Evolutionary conservation across 2,888 invertebrate genomes (phyloP).

Genomic region (Phrixothrix hirtus): DNA sequence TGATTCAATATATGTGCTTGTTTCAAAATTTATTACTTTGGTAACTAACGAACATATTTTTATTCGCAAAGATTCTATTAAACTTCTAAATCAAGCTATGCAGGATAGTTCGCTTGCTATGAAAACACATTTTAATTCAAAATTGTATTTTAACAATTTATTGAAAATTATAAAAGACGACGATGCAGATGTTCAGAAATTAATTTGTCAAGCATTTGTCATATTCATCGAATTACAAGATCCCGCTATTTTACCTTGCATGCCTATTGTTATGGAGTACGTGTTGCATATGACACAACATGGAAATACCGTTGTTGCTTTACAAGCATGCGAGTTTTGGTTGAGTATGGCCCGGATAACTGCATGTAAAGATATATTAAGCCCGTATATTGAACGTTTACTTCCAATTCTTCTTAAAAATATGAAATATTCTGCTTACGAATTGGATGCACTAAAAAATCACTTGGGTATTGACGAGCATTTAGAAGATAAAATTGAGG

Average conservation of each 20-base stretch:
- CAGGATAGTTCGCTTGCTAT: constrained; percentile 49
- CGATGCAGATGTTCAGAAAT: constrained; percentile 93
- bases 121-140: constrained; percentile 48
- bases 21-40: constrained; percentile 76
- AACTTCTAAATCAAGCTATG: constrained; percentile 50
- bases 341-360: too few relatives aligned
- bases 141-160: constrained; percentile 71
- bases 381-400: constrained; percentile 80
- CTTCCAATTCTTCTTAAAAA: constrained; percentile 92
- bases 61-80: constrained; percentile 32
- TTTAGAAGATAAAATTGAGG: constrained; percentile 93
- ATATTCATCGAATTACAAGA: too few relatives aligned
- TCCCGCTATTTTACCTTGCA: too few relatives aligned
- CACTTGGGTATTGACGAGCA: constrained; percentile 95
- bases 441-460: constrained; percentile 89
- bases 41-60: constrained; percentile 15
- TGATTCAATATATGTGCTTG: constrained; percentile 84
- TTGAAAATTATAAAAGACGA: constrained; percentile 93
- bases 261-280: too few relatives aligned
- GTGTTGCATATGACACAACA: too few relatives aligned
- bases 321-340: too few relatives aligned
- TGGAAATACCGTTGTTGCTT: too few relatives aligned
- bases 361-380: constrained; percentile 91
- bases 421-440: constrained; percentile 97
- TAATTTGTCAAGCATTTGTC: constrained; percentile 97